Evolutionary conservation across 2,113 vertebrate genomes (phyloP).

Genomic region (Fulica atra): DNA sequence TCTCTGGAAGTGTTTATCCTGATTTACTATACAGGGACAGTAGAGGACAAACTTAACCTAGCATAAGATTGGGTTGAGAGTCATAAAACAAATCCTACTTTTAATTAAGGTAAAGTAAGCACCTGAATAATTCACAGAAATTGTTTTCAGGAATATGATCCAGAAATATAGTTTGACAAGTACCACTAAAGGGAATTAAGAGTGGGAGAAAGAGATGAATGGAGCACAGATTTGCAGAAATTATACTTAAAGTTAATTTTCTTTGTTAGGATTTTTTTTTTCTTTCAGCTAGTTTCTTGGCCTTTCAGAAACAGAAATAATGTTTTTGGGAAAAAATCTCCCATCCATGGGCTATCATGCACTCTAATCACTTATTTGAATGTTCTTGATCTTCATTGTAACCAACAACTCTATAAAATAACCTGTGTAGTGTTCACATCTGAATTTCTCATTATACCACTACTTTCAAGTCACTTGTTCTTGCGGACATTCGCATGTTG

Average conservation of each 20-base stretch:
- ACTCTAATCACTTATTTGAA: not conserved
- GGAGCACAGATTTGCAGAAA: not conserved
- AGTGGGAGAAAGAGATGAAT: not conserved
- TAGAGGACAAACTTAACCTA: not conserved
- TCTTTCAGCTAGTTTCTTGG: not conserved
- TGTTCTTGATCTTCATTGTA: not conserved
- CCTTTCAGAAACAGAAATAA: not conserved
- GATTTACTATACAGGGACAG: not conserved
- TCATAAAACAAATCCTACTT: not conserved
- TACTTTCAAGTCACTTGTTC: not conserved
- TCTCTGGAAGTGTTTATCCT: not conserved
- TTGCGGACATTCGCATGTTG: not conserved
- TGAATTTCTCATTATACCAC: not conserved
- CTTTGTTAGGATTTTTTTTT: not conserved
- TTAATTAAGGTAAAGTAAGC: not conserved
- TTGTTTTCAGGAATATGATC: not conserved
- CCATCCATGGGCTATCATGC: not conserved
- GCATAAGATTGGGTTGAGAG: not conserved
- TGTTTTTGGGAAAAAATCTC: not conserved
- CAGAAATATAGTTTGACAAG: not conserved
- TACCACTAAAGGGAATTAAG: not conserved
- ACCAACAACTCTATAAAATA: not conserved
- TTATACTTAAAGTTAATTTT: not conserved
- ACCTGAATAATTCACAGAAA: not conserved
- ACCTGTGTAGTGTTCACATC: not conserved